Evolutionary conservation across 35 echinoderm and acorn worm genomes (phyloP).

Genomic region (Ophiothrix spiculata): DNA sequence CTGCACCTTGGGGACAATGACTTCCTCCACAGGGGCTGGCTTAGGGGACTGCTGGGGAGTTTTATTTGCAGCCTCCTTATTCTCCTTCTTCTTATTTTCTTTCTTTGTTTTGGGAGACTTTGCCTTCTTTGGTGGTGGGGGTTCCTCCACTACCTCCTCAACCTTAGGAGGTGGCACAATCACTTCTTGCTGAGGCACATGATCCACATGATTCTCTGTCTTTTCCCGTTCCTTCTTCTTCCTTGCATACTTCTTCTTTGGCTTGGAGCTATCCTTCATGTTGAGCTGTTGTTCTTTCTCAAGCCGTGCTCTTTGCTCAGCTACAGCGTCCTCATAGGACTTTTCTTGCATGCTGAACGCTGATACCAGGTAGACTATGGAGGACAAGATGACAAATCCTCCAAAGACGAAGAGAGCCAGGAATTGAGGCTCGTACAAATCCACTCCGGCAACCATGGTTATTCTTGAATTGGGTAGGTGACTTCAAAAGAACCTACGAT

Average conservation of each 20-base stretch:
- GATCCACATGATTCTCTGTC: conserved; percentile 21
- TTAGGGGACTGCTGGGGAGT: background rate
- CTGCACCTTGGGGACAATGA: conserved; percentile 21
- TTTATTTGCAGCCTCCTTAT: background rate
- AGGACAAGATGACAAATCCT: conserved; percentile 83
- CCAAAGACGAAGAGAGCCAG: conserved; percentile 87
- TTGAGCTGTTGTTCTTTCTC: conserved; percentile 77
- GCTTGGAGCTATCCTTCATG: conserved; percentile 41
- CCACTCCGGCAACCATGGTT: conserved; percentile 71
- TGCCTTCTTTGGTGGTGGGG: conserved; percentile 30
- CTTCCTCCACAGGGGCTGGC: conserved; percentile 23
- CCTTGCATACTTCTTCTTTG: conserved; percentile 39
- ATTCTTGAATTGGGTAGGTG: background rate
- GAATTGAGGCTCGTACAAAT: conserved; percentile 89
- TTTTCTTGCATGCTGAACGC: conserved; percentile 88
- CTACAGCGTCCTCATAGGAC: conserved; percentile 92
- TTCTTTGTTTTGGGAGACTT: conserved; percentile 15
- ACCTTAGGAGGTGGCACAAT: conserved; percentile 8
- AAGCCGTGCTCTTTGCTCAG: conserved; percentile 70
- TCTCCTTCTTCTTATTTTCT: conserved; percentile 25
- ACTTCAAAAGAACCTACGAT: background rate
- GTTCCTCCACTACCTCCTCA: conserved; percentile 14
- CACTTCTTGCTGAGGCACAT: background rate
- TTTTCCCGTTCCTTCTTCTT: conserved; percentile 81
- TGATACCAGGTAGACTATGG: conserved; percentile 72